Evolutionary conservation across 2,113 vertebrate genomes (phyloP).

Genomic region (Callaeas wilsoni): DNA sequence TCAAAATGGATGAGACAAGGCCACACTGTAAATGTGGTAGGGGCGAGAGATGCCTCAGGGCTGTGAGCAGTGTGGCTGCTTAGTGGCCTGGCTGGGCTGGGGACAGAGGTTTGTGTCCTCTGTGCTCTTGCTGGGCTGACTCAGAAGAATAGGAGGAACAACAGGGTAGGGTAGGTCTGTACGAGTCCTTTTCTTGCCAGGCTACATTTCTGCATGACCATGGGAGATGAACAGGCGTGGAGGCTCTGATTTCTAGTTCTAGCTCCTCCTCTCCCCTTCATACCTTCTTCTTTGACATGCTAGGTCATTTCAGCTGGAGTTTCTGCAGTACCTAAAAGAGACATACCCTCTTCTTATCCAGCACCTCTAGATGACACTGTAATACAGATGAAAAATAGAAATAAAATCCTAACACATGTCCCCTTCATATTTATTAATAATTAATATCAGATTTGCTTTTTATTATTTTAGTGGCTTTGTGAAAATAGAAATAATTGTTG

Average conservation of each 20-base stretch:
- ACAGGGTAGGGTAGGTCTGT: not conserved
- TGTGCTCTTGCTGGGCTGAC: not conserved
- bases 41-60: not conserved
- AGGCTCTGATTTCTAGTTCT: not conserved
- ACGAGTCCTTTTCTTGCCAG: not conserved
- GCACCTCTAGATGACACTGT: constrained; percentile 58
- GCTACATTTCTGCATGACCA: not conserved
- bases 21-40: accelerated
- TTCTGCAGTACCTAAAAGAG: not conserved
- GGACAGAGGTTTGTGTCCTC: not conserved
- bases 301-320: not conserved
- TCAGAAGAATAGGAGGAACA: accelerated
- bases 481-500: constrained; percentile 57
- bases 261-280: not conserved
- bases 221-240: not conserved
- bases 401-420: not conserved
- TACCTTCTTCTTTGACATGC: not conserved
- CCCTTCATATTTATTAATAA: constrained; percentile 40
- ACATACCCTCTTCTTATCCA: not conserved
- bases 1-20: not conserved
- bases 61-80: not conserved
- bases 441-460: constrained; percentile 44
- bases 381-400: constrained; percentile 32
- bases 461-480: constrained; percentile 50
- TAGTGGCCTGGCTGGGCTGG: accelerated